Conservation (phyloP, 2,797 vertebrate species). For the Enteromius unitaeniatus region DNA sequence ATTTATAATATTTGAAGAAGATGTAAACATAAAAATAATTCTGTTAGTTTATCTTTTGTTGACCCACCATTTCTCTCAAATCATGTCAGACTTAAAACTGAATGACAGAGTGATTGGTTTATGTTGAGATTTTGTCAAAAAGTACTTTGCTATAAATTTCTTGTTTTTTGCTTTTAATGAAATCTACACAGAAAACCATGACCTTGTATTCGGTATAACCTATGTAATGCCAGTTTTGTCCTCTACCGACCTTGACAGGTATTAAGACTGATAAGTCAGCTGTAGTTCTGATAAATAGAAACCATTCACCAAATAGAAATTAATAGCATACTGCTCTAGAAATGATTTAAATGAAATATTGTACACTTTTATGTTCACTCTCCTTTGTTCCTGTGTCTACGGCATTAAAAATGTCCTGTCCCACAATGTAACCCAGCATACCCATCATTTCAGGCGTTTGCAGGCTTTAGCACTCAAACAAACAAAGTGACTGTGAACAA, state of each 20-base stretch:
- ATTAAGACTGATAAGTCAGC: conserved; percentile 22
- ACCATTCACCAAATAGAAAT: conserved; percentile 10
- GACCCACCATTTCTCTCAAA: not conserved
- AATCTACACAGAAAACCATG: conserved; percentile 2
- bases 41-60: not conserved
- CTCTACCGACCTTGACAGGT: not conserved
- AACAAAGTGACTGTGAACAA: conserved; percentile 60
- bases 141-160: not conserved
- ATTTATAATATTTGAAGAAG: not conserved
- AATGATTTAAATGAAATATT: conserved; percentile 14
- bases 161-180: not conserved
- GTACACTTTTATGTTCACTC: not conserved
- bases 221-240: conserved; percentile 10
- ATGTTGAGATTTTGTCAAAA: conserved; percentile 3
- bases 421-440: conserved; percentile 41
- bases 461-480: conserved; percentile 59
- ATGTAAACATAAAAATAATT: not conserved
- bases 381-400: conserved; percentile 39
- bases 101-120: conserved; percentile 12
- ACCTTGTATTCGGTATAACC: not conserved
- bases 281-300: not conserved
- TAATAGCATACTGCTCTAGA: not conserved
- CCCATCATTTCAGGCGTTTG: conserved; percentile 49
- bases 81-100: not conserved
- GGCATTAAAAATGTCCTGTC: conserved; percentile 41